These are phyloP conservation scores for Tethea ocularis DNA, from an alignment of 2,888 invertebrate species.

Conservation along the genomic window DNA sequence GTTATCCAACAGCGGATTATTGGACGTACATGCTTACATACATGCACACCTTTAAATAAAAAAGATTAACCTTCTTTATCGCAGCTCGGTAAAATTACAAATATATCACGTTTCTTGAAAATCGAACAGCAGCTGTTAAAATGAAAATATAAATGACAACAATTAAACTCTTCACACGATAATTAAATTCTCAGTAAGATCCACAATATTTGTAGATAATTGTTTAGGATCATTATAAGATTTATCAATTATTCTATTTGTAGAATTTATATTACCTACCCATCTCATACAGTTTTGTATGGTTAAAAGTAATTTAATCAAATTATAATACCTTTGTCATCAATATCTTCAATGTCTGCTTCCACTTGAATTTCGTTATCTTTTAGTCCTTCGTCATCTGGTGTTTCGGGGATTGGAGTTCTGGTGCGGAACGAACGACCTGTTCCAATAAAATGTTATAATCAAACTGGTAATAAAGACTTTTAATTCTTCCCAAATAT, in stretches of 20 bases:
- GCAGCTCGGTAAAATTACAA: background rate
- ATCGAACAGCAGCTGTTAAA: slow-evolving; percentile 7
- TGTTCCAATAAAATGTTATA: slow-evolving; percentile 29
- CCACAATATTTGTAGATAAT: too few relatives aligned
- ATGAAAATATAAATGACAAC: too few relatives aligned
- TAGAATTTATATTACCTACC: too few relatives aligned
- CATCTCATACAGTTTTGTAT: background rate
- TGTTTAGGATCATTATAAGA: too few relatives aligned
- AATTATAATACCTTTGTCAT: slow-evolving; percentile 59
- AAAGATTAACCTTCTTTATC: background rate
- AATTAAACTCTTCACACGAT: too few relatives aligned
- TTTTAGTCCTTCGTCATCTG: slow-evolving; percentile 73
- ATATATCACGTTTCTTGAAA: slow-evolving; percentile 6
- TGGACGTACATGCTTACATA: background rate
- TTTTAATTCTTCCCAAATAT: too few relatives aligned
- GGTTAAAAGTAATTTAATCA: background rate
- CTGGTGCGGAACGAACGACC: slow-evolving; percentile 76
- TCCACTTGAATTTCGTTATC: slow-evolving; percentile 68
- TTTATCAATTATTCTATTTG: too few relatives aligned
- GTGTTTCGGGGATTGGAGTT: slow-evolving; percentile 84
- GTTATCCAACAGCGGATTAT: background rate
- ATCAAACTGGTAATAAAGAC: background rate
- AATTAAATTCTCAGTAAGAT: too few relatives aligned
- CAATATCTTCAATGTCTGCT: slow-evolving; percentile 75
- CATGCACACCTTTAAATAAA: slow-evolving; percentile 1